Percentiles rank a stretch among this genome's conserved stretches.
Conservation (phyloP, 1,140 invertebrate genomes). For the Anastrepha obliqua region DNA sequence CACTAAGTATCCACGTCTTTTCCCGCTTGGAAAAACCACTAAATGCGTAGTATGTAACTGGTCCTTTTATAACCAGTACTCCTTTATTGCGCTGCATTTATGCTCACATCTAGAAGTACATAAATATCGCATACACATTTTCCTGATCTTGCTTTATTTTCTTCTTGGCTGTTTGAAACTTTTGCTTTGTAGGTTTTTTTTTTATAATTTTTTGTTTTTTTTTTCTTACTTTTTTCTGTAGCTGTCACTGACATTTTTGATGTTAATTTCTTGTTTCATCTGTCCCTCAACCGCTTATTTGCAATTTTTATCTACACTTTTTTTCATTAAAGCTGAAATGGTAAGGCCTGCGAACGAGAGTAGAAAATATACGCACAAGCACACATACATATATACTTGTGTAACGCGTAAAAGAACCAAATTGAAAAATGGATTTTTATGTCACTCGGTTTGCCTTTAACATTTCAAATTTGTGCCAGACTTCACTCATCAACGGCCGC, state of each 20-base stretch:
- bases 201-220: neutral
- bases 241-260: neutral
- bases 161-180: neutral
- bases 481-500: neutral
- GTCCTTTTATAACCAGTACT: too few relatives aligned
- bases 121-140: neutral
- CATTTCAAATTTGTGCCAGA: slow-evolving; percentile 32
- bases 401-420: neutral
- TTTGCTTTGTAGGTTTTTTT: neutral
- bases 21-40: too few relatives aligned
- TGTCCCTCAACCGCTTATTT: neutral
- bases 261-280: neutral
- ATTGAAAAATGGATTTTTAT: slow-evolving; percentile 46
- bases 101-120: too few relatives aligned
- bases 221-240: neutral
- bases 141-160: neutral
- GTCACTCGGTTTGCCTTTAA: slow-evolving; percentile 44
- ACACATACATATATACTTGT: neutral
- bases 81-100: too few relatives aligned
- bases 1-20: too few relatives aligned
- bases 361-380: neutral
- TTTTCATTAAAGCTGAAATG: slow-evolving; percentile 2
- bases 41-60: too few relatives aligned
- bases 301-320: neutral
- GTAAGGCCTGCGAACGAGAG: neutral